Conservation (phyloP, 2,888 invertebrate species). For the Drosophila gaucha region DNA sequence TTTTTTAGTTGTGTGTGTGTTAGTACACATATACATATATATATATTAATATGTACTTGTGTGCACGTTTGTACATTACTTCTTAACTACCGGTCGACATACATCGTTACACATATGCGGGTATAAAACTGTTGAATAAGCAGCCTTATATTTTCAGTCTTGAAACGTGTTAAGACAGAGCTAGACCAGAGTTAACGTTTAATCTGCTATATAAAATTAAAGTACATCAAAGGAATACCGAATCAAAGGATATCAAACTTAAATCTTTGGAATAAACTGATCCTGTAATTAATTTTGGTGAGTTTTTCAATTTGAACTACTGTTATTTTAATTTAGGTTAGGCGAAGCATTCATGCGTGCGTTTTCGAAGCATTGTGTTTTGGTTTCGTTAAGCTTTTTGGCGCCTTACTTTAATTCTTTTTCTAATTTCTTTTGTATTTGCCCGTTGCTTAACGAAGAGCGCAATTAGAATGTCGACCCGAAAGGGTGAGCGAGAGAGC, state of each 20-base stretch:
- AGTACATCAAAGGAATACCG: neutral
- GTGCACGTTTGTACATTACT: constrained; percentile 20
- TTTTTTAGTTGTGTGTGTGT: constrained; percentile 4
- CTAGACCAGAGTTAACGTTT: constrained; percentile 31
- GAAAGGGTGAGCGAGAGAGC: constrained; percentile 4
- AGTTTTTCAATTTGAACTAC: constrained; percentile 33
- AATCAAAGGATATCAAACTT: constrained; percentile 24
- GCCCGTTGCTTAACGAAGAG: constrained; percentile 30
- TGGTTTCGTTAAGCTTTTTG: constrained; percentile 17
- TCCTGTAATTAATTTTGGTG: constrained; percentile 38
- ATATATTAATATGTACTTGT: neutral
- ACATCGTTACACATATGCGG: constrained; percentile 32
- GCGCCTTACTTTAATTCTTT: constrained; percentile 11
- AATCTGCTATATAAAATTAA: neutral
- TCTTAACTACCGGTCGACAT: constrained; percentile 33
- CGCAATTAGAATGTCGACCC: constrained; percentile 31
- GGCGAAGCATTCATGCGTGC: constrained; percentile 7
- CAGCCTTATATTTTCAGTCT: constrained; percentile 67
- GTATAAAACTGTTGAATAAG: constrained; percentile 64
- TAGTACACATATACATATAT: neutral
- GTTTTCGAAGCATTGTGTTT: constrained; percentile 14
- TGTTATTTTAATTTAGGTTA: constrained; percentile 5
- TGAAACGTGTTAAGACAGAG: constrained; percentile 37
- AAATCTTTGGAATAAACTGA: constrained; percentile 40
- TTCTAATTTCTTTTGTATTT: constrained; percentile 24